Percentiles rank a stretch among this genome's conserved stretches.
phyloP scores from a whole-genome alignment of 2,113 vertebrate species.

The Tangachromis dhanisi region DNA sequence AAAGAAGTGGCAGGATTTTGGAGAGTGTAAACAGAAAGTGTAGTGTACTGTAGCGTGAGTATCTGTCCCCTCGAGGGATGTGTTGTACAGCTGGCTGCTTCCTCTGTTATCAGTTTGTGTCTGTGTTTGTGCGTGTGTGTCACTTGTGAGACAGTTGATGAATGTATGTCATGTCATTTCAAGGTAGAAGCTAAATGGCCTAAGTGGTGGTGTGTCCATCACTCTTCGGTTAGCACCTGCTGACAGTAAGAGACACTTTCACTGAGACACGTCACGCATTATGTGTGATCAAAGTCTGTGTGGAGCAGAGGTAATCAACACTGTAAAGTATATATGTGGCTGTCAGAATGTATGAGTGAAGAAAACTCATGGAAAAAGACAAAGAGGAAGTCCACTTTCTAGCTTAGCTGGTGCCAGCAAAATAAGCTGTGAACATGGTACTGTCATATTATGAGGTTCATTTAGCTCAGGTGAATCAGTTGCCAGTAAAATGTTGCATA shows the following conservation, averaged over 20 bases:
- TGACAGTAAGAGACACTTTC: not conserved
- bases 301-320: not conserved
- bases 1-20: not conserved
- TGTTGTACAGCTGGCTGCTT: not conserved
- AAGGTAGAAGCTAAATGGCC: conserved; percentile 17
- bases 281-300: not conserved
- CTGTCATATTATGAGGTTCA: not conserved
- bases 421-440: not conserved
- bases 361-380: not conserved
- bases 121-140: not conserved
- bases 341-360: not conserved
- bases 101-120: not conserved
- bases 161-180: conserved; percentile 13
- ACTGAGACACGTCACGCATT: not conserved
- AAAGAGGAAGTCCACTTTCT: not conserved
- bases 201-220: not conserved
- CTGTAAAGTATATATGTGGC: not conserved
- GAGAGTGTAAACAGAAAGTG: not conserved
- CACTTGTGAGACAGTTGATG: not conserved
- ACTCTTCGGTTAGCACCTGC: not conserved
- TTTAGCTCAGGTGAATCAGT: not conserved
- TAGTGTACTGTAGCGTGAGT: not conserved
- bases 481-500: not conserved
- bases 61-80: not conserved
- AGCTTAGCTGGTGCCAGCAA: not conserved